Evolutionary conservation across 2,797 vertebrate genomes (phyloP).

Genomic region (Acanthiza pusilla): DNA sequence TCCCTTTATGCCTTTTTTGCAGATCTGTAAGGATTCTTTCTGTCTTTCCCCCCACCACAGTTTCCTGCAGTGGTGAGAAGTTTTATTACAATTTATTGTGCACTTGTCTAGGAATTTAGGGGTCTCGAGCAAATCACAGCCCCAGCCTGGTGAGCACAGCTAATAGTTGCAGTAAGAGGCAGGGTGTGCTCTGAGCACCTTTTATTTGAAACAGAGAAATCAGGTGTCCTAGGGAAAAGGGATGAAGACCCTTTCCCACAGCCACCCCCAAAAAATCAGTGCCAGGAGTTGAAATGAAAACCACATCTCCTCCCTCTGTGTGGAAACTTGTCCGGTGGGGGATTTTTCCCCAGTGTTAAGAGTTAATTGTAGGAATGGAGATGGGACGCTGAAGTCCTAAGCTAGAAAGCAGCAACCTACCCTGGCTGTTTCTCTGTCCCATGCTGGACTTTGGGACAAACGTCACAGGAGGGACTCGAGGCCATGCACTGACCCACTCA

Average conservation of each 20-base stretch:
- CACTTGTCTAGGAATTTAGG: background rate
- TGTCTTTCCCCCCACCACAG: fast-evolving
- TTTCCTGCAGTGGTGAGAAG: background rate
- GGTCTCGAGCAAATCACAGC: background rate
- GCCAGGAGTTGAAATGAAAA: background rate
- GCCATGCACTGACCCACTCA: background rate
- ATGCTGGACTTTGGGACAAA: fast-evolving
- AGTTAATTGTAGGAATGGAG: background rate
- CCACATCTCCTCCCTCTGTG: background rate
- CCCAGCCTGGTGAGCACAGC: background rate
- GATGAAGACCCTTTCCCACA: background rate
- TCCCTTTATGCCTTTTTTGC: background rate
- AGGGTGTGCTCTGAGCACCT: background rate
- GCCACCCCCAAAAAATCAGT: background rate
- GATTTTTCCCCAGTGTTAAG: fast-evolving
- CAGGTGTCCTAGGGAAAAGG: background rate
- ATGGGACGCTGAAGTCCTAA: background rate
- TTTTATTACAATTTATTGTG: background rate
- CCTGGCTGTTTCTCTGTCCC: background rate
- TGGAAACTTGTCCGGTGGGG: fast-evolving
- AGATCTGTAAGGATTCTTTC: background rate
- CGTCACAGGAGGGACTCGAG: fast-evolving
- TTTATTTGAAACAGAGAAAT: background rate
- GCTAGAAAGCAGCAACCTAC: background rate
- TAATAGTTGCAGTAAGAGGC: background rate